Base-by-base conservation (phyloP, 2,888 invertebrate genomes). In the Zygogramma bicolorata region DNA sequence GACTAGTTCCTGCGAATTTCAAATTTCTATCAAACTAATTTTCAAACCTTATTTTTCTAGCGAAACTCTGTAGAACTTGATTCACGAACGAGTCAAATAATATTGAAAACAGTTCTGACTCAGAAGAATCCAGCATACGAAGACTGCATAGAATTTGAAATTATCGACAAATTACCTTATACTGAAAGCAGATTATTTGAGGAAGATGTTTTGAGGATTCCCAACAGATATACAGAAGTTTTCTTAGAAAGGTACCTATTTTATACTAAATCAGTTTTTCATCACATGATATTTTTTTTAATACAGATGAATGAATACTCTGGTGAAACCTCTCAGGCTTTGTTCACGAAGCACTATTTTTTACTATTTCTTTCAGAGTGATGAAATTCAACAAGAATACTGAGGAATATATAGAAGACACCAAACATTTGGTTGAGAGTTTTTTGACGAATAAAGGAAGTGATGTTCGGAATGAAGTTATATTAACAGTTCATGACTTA, bases 231-330 rank as follows among this genome's bases (percentile, higher is more conserved):
- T 65, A 74, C 75, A 6, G 68, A 73, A 53, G 73, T 75, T 61
- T 83, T 79, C 73, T 59, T 81, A 34, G 75, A 79, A 70, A 74
- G 61, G 82, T 82, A 75, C 1, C 10, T 65, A 66, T 68, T 53
- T 70, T 62, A 38, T 22, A 6, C n/a, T n/a, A n/a, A 61, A 18
- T 25, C 20, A 29, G 34, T 29, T 22, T 29, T 38, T 34, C 8
- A 34, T 34, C 34, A n/a, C n/a, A n/a, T n/a, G n/a, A n/a, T n/a
- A n/a, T n/a, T n/a, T n/a, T n/a, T n/a, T n/a, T n/a, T n/a, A n/a
- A n/a, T n/a, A n/a, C n/a, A n/a, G n/a, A n/a, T n/a, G n/a, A n/a
- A n/a, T n/a, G n/a, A n/a, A n/a, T n/a, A n/a, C 34, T 34, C 34
- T 3, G 13, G 13, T 34, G 34, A 34, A 13, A 13, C 13, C 34